phyloP scores from a whole-genome alignment of 1,140 invertebrate genomes.

The Drosophila kikkawai region DNA sequence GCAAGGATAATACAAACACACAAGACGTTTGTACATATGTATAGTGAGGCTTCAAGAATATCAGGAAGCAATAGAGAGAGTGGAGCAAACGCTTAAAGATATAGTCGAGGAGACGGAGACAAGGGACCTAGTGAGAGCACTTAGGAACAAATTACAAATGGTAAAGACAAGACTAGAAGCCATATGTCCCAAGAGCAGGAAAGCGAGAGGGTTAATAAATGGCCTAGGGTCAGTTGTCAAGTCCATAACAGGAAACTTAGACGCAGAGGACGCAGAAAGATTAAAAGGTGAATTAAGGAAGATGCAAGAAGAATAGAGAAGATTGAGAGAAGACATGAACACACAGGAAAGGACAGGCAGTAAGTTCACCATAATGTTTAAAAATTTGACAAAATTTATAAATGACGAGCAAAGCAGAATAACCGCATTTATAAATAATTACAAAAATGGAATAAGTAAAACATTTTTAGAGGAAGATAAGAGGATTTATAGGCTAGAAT shows the following conservation, averaged over 20 bases:
- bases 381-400: neutral
- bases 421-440: slow-evolving; percentile 6
- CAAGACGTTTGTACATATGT: neutral
- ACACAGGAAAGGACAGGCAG: neutral
- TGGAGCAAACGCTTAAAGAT: neutral
- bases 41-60: neutral
- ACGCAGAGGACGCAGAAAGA: slow-evolving; percentile 3
- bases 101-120: neutral
- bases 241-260: slow-evolving; percentile 2
- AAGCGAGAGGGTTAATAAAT: neutral
- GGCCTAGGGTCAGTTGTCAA: neutral
- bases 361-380: neutral
- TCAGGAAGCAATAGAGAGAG: neutral
- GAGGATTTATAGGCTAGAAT: slow-evolving; percentile 10
- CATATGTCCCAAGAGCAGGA: neutral
- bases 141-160: neutral
- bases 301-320: neutral
- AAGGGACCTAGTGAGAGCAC: neutral
- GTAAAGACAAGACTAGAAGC: slow-evolving; percentile 1
- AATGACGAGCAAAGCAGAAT: neutral
- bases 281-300: neutral
- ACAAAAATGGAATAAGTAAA: slow-evolving; percentile 16
- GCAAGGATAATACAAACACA: neutral
- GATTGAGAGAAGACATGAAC: neutral
- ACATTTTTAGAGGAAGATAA: slow-evolving; percentile 1